These are phyloP conservation scores for Beris chalybata DNA, from an alignment of 2,888 invertebrate genomes.

Conservation along the genomic window DNA sequence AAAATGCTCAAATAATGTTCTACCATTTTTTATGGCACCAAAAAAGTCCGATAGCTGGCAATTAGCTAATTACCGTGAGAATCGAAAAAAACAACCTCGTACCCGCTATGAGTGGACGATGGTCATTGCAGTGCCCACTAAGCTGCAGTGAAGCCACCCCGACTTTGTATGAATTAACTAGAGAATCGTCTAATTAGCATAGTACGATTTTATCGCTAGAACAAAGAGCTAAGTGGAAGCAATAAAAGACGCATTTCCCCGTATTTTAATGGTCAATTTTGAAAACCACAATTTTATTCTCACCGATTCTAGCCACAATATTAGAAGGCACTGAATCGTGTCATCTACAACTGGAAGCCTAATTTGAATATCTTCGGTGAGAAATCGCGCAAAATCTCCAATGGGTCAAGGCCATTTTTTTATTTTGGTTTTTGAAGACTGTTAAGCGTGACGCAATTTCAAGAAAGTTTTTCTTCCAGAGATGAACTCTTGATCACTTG, in stretches of 20 bases:
- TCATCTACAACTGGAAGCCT: not conserved
- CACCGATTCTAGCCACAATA: too few relatives aligned
- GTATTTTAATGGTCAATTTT: too few relatives aligned
- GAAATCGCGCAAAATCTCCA: not conserved
- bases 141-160: not conserved
- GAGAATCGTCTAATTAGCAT: not conserved
- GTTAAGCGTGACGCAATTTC: not conserved
- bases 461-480: not conserved
- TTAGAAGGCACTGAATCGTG: too few relatives aligned
- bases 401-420: slow-evolving; percentile 6
- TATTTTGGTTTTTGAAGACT: not conserved
- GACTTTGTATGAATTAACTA: not conserved
- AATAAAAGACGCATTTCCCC: too few relatives aligned
- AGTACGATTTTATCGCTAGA: not conserved
- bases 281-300: too few relatives aligned
- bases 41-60: not conserved
- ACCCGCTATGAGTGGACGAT: not conserved
- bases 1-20: too few relatives aligned
- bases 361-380: not conserved
- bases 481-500: not conserved
- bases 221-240: too few relatives aligned
- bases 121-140: not conserved
- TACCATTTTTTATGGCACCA: too few relatives aligned
- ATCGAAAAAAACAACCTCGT: not conserved
- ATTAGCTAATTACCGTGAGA: not conserved